These are phyloP conservation scores for Aphidius gifuensis DNA, from an alignment of 1,140 invertebrate genomes.

Conservation along the genomic window DNA sequence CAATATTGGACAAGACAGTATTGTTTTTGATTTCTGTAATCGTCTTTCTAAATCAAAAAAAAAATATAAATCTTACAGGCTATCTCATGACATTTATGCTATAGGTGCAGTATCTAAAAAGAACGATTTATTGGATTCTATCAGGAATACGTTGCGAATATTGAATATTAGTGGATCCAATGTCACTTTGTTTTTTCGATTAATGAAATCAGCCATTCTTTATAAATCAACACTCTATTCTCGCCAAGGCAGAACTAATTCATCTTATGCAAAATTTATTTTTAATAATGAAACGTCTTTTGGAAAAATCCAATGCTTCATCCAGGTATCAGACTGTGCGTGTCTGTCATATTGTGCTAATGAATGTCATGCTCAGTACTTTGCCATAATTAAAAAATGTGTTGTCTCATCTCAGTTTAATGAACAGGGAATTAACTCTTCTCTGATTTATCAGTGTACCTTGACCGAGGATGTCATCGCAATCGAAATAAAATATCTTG, in stretches of 20 bases:
- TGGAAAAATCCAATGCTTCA: background rate
- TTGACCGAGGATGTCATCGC: too few species aligned
- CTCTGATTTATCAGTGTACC: too few species aligned
- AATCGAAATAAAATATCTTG: too few species aligned
- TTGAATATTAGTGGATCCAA: background rate
- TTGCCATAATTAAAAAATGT: too few species aligned
- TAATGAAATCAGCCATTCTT: background rate
- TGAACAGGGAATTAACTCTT: too few species aligned
- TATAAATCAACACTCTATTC: background rate
- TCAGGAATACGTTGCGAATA: background rate
- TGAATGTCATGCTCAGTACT: too few species aligned
- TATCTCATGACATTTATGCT: background rate
- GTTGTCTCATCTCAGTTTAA: too few species aligned
- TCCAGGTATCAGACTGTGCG: background rate
- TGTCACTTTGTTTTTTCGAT: slow-evolving; percentile 1
- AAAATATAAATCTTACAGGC: slow-evolving; percentile 3
- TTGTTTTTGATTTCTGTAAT: background rate
- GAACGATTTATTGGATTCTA: background rate
- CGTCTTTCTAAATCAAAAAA: slow-evolving; percentile 1
- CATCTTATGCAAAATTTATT: background rate
- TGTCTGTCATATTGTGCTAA: too few species aligned
- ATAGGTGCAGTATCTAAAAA: background rate
- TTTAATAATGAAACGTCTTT: background rate
- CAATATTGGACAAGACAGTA: background rate
- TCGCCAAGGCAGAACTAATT: background rate